A percentile compares a stretch with the other conserved stretches of the same genome.
Evolutionary conservation across 2,797 vertebrate species (phyloP).

Genomic region (Coilia nasus): DNA sequence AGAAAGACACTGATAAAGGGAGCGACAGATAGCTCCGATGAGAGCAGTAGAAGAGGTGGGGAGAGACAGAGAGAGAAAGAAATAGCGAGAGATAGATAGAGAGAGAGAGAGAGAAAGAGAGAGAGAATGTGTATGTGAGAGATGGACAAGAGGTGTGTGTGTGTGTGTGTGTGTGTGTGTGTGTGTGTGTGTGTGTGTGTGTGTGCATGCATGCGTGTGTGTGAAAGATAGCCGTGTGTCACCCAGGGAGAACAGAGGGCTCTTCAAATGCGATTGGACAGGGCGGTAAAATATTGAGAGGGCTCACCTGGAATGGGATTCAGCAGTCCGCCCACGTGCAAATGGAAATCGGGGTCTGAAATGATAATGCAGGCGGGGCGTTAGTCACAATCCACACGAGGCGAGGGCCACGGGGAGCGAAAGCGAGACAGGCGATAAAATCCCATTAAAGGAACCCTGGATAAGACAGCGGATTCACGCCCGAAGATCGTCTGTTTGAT

Average conservation of each 20-base stretch:
- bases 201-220: slow-evolving; percentile 48
- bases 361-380: slow-evolving; percentile 73
- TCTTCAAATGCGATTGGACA: slow-evolving; percentile 65
- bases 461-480: slow-evolving; percentile 38
- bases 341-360: slow-evolving; percentile 98
- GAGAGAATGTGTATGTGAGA: slow-evolving; percentile 13
- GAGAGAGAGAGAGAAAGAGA: slow-evolving; percentile 15
- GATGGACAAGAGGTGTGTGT: not conserved
- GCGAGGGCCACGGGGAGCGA: slow-evolving; percentile 31
- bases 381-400: slow-evolving; percentile 60
- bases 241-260: slow-evolving; percentile 65
- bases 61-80: not conserved
- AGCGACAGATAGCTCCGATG: not conserved
- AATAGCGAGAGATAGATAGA: slow-evolving; percentile 21
- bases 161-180: not conserved
- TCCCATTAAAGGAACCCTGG: slow-evolving; percentile 59
- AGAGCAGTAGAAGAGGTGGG: not conserved
- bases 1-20: not conserved
- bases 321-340: slow-evolving; percentile 96
- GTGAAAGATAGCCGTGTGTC: slow-evolving; percentile 62
- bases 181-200: not conserved
- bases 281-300: slow-evolving; percentile 64
- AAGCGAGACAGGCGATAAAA: slow-evolving; percentile 60
- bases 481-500: slow-evolving; percentile 40
- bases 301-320: slow-evolving; percentile 97